Evolutionary conservation across 2,888 invertebrate species (phyloP).

Genomic region (Candidula unifasciata): DNA sequence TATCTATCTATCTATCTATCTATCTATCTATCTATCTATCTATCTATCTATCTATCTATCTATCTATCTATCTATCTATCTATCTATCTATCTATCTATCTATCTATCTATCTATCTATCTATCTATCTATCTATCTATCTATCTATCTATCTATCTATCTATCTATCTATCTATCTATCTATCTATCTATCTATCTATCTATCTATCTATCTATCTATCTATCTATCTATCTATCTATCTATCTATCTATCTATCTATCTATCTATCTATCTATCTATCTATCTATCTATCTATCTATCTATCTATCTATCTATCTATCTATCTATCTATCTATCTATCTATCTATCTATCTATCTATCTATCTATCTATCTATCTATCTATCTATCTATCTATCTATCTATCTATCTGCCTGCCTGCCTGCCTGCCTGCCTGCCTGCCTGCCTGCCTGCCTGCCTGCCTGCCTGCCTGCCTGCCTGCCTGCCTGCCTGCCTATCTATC

Average conservation of each 20-base stretch:
- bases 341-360: conserved; percentile 8
- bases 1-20: conserved; percentile 1
- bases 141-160: conserved; percentile 8
- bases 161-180: conserved; percentile 8
- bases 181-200: conserved; percentile 8
- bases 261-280: not conserved
- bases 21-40: not conserved
- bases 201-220: conserved; percentile 8
- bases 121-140: conserved; percentile 1
- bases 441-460: no score
- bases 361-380: conserved; percentile 8
- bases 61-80: not conserved
- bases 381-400: conserved; percentile 8
- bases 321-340: conserved; percentile 8
- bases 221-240: not conserved
- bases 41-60: not conserved
- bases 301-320: conserved; percentile 8
- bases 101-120: not conserved
- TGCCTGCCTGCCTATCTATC: no score
- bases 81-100: not conserved
- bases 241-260: not conserved
- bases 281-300: not conserved
- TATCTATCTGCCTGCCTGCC: no score
- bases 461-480: not conserved
- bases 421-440: no score